A percentile compares a stretch with the other conserved stretches of the same genome.
These are phyloP conservation scores for Protonemura montana DNA, from an alignment of 2,888 invertebrate genomes.

Conservation along the genomic window DNA sequence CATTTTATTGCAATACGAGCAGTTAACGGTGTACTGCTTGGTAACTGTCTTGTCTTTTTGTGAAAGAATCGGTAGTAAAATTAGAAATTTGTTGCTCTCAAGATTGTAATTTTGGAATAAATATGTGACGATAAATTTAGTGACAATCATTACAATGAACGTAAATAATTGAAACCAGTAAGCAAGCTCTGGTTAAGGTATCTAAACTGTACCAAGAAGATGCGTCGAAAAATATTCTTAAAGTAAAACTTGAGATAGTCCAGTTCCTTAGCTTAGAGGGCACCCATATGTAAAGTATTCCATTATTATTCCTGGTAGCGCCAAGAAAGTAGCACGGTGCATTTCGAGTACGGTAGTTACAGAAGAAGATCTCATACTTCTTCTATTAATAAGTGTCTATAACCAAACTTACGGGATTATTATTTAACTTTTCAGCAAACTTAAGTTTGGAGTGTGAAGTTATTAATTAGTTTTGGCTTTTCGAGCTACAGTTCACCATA, in stretches of 20 bases:
- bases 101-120: too few species aligned
- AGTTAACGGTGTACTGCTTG: too few species aligned
- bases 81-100: too few species aligned
- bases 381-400: background rate
- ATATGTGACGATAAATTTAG: too few species aligned
- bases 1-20: too few species aligned
- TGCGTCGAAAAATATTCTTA: too few species aligned
- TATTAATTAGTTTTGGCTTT: conserved; percentile 2
- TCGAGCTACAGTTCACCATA: background rate
- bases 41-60: too few species aligned
- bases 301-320: background rate
- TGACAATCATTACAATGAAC: too few species aligned
- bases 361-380: background rate
- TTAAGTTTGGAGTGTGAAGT: conserved; percentile 17
- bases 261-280: background rate
- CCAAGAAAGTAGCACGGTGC: background rate
- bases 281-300: background rate
- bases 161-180: too few species aligned
- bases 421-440: conserved; percentile 22
- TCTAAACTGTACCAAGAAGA: too few species aligned
- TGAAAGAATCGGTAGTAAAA: too few species aligned
- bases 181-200: too few species aligned
- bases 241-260: background rate
- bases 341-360: background rate
- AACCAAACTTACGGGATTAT: background rate